Percentiles rank a stretch among this genome's conserved stretches.
Evolutionary conservation across 1,140 invertebrate species (phyloP).

Genomic region (Matsumurasca onukii): DNA sequence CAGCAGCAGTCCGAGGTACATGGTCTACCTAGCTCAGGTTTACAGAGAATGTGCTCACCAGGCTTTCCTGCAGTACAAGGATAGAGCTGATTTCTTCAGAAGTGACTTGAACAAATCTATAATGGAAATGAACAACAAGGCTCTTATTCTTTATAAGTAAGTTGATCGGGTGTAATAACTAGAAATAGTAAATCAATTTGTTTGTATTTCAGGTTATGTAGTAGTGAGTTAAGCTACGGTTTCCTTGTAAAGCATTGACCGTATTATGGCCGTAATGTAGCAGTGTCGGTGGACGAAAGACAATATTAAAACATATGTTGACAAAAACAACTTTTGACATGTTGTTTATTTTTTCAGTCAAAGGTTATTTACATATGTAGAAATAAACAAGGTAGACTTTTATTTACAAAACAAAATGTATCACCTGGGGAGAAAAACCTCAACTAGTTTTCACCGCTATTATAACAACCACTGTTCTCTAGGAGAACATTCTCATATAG

Average conservation of each 20-base stretch:
- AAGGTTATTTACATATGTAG: too few species aligned
- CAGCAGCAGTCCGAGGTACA: neutral
- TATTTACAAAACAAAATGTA: too few species aligned
- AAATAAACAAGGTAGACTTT: too few species aligned
- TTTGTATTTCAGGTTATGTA: neutral
- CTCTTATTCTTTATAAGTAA: neutral
- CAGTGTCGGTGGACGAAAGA: too few species aligned
- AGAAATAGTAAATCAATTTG: neutral
- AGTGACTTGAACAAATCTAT: neutral
- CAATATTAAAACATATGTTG: neutral
- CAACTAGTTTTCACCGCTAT: too few species aligned
- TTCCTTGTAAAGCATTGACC: neutral
- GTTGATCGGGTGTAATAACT: neutral
- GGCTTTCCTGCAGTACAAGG: neutral
- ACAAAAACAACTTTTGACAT: neutral
- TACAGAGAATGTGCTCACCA: constrained; percentile 14
- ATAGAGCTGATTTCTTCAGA: neutral
- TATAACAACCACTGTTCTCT: too few species aligned
- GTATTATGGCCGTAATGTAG: neutral
- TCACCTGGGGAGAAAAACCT: too few species aligned
- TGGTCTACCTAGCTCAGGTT: constrained; percentile 8
- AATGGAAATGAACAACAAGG: neutral
- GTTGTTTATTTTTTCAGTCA: too few species aligned
- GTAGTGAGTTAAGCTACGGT: neutral
- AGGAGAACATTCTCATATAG: too few species aligned